These are phyloP conservation scores for Ptilonorhynchus violaceus DNA, from an alignment of 2,113 vertebrate genomes.

Conservation along the genomic window DNA sequence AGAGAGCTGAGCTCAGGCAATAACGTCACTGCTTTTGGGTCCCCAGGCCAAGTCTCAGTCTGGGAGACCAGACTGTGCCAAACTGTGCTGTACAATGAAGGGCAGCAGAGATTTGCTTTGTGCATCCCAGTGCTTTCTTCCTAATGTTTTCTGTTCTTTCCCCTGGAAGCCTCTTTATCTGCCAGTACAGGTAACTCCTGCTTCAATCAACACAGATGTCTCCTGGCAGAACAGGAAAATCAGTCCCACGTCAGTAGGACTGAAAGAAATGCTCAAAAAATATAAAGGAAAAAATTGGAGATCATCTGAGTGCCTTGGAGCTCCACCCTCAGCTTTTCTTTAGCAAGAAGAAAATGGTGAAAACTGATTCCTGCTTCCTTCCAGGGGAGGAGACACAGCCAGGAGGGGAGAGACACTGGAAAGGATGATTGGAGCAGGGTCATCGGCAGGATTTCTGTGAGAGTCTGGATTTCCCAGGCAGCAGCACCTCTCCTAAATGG, in stretches of 20 bases:
- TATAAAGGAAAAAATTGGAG: neutral
- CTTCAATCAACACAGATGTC: neutral
- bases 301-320: neutral
- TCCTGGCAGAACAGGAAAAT: conserved; percentile 39
- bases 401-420: neutral
- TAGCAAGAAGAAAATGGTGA: rapidly evolving
- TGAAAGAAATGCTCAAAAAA: neutral
- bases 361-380: neutral
- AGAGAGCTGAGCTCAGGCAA: neutral
- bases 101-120: neutral
- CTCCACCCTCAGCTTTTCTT: neutral
- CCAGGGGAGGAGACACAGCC: neutral
- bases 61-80: neutral
- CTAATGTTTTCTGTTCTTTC: neutral
- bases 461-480: neutral
- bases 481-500: neutral
- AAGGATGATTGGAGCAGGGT: neutral
- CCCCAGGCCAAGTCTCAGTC: neutral
- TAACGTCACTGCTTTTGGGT: neutral
- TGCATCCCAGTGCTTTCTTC: neutral
- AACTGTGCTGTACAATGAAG: neutral
- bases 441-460: rapidly evolving
- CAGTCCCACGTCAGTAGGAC: neutral
- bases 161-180: neutral
- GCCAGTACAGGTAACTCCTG: conserved; percentile 3